Percentiles rank a stretch among this genome's conserved stretches.
phyloP scores from a whole-genome alignment of 2,113 vertebrate genomes.

The Charadrius vociferus region DNA sequence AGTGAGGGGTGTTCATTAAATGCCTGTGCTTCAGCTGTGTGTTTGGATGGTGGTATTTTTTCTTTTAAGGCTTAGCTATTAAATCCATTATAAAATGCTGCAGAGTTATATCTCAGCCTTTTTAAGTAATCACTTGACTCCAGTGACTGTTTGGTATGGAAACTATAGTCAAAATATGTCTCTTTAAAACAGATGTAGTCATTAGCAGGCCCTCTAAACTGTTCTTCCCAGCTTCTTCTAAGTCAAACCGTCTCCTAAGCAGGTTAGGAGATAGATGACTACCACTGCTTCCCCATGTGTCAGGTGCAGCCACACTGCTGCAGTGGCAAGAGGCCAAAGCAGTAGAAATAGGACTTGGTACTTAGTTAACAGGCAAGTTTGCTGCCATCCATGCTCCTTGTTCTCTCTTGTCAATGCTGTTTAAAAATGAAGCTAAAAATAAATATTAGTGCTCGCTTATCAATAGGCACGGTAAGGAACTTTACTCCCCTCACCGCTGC shows the following conservation, averaged over 20 bases:
- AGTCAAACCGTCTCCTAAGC: neutral
- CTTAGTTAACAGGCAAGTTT: neutral
- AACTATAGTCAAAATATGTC: constrained; percentile 25
- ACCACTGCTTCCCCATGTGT: neutral
- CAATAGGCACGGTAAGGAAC: neutral
- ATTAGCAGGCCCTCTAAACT: constrained; percentile 2
- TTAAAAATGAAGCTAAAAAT: neutral
- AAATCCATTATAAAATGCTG: constrained; percentile 13
- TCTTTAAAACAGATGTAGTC: constrained; percentile 47
- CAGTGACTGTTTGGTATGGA: neutral
- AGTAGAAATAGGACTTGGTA: neutral
- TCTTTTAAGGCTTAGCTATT: constrained; percentile 14
- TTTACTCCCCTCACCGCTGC: neutral
- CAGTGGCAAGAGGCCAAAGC: neutral
- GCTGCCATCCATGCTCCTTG: neutral
- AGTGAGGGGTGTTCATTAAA: constrained; percentile 20
- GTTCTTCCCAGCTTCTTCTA: neutral
- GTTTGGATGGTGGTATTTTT: neutral
- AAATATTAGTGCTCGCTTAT: neutral
- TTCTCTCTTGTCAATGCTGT: neutral
- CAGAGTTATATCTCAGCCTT: neutral
- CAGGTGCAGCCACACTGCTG: neutral
- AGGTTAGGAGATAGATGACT: neutral
- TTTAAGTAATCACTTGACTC: constrained; percentile 44
- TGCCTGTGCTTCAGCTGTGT: neutral